Base-by-base conservation (phyloP, 2,113 vertebrate species). In the Sebastes fasciatus region DNA sequence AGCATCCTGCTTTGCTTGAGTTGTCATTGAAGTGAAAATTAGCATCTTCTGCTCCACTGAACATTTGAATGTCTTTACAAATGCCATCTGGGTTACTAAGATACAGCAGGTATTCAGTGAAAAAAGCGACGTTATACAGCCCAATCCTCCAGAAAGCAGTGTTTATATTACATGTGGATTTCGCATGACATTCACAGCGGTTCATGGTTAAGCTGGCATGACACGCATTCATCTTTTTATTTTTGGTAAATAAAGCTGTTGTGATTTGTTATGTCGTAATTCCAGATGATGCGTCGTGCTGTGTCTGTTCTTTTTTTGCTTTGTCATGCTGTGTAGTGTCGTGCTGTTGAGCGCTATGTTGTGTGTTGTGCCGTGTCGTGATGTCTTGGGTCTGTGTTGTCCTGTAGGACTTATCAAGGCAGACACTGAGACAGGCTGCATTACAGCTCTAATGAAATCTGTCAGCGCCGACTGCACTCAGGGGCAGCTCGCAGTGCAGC, bases 401-500 rank as follows among this genome's bases (percentile, higher is more conserved):
- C 87, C 85, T 87, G 80, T 81, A 88, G 76, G 88, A 87, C 76
- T 86, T 87, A 91, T 85, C 78, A 73, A 74, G 66, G 67, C 88
- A 90, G 84, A 86, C 55, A 70, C 63, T 10, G 79, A 90, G 91
- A 89, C 78, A 82, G 75, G 74, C 76, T 74, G 79, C 77, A 87
- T 88, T 84, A 90, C 69, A 46, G 88, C 81, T 86, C 55, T 86
- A 87, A 90, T 88, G 86, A 90, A 93, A 92, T 88, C 86, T 89
- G 88, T 89, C 92, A 89, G 87, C 43, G 26, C 82, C 23, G 64
- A 73, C 74, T 86, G 89, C 89, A 90, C 86, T 88, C 85, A 65
- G 79, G 67, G 86, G 43, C 83, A 82, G 71, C 70, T 80, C 69
- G 26, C 72, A 57, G 82, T 81, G 85, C 70, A 81, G 66, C 67